Base-by-base conservation (phyloP, 2,797 vertebrate species). In the Gadopsis bispinosus region DNA sequence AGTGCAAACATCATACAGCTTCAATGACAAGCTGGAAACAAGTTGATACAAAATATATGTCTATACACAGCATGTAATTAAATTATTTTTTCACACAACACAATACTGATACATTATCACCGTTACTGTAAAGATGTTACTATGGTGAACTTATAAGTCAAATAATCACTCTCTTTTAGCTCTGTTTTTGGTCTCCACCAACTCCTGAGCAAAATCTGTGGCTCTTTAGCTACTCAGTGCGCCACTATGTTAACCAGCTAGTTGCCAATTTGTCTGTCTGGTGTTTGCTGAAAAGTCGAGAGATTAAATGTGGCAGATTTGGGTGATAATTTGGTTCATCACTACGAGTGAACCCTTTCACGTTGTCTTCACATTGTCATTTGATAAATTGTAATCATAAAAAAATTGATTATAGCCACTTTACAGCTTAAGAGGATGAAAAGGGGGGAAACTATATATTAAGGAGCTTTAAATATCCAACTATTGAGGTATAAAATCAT, bases 401-500 rank as follows among this genome's bases (percentile, higher is more conserved):
- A 47, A 50, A 48, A 48, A 14, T 33, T 20, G 7, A 64, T 33
- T 50, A n/a, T 6, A 35, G 29, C 19, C n/a, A 1, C 47, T 48
- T 20, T 33, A 22, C 14, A 45, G 39, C 67, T 69, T 20, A 20
- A 26, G 26, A 26, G 26, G 26, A 53, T 56, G 33, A 29, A 53
- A 47, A 62, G 3, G 4, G 0, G n/a, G 16, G 2, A 17, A 48
- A 29, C 10, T 35, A 20, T 51, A 31, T 39, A 14, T 19, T 59
- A n/a, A 22, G 22, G 4, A 17, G 11, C 6, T 47, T 63, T 48
- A 71, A 77, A 80, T 45, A 31, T 35, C 45, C 43, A 77, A 39
- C 68, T 56, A 53, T 66, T 76, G 69, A 51, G 63, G 26, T 71
- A 56, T 73, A 77, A 73, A 76, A 82, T 69, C 7, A 83, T 66